Percentiles rank a stretch among this genome's conserved stretches.
Conservation (phyloP, 2,113 vertebrate species). For the Vulpes vulpes region DNA sequence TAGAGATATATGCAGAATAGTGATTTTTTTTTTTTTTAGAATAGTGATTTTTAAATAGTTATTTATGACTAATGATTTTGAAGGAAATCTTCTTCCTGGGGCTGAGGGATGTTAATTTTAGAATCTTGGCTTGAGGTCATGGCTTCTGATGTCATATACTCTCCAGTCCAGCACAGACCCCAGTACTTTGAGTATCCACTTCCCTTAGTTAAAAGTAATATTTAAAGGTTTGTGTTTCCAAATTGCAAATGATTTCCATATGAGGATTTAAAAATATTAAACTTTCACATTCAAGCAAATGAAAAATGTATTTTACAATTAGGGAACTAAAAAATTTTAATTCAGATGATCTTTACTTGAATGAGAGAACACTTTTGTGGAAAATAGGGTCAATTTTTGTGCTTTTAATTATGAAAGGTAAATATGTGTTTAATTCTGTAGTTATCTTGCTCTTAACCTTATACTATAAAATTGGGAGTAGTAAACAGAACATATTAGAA, state of each 20-base stretch:
- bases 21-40: neutral
- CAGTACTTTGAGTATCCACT: neutral
- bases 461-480: neutral
- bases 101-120: neutral
- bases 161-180: neutral
- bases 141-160: neutral
- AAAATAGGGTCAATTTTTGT: neutral
- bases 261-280: slow-evolving; percentile 6
- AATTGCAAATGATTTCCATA: neutral
- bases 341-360: neutral
- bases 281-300: slow-evolving; percentile 11
- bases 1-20: neutral
- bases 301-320: slow-evolving; percentile 1
- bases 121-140: neutral
- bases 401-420: neutral
- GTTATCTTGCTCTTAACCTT: neutral
- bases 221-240: slow-evolving; percentile 7
- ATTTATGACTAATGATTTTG: neutral
- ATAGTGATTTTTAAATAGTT: slow-evolving; percentile 13
- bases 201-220: neutral
- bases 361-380: neutral
- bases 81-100: neutral
- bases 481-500: neutral
- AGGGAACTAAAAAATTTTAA: neutral
- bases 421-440: neutral